Conservation (phyloP, 2,797 vertebrate genomes). For the Lepilemur septentrionalis region DNA sequence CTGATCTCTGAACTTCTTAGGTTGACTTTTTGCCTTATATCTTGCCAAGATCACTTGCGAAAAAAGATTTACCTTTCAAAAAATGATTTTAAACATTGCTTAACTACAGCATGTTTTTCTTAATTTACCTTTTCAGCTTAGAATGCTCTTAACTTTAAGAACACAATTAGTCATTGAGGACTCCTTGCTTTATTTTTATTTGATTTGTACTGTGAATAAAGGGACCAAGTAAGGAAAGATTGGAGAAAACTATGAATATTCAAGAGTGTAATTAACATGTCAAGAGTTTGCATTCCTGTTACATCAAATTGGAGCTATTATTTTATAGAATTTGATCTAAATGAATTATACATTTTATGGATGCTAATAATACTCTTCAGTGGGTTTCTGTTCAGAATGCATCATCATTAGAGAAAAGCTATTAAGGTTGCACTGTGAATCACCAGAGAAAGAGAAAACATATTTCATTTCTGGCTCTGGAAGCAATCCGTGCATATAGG, state of each 20-base stretch:
- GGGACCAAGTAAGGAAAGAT: neutral
- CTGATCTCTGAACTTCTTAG: neutral
- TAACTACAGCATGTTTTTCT: neutral
- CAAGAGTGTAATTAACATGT: neutral
- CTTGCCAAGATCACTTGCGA: neutral
- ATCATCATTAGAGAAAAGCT: conserved; percentile 25
- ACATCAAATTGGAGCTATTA: neutral
- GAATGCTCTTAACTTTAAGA: conserved; percentile 1
- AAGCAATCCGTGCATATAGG: neutral
- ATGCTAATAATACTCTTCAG: conserved; percentile 4
- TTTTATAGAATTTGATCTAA: conserved; percentile 49
- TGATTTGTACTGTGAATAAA: conserved; percentile 10
- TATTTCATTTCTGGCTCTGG: conserved; percentile 1
- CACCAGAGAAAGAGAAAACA: conserved; percentile 21
- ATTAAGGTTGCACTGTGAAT: conserved; percentile 5
- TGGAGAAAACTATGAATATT: neutral
- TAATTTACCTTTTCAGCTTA: conserved; percentile 40
- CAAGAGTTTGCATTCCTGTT: neutral
- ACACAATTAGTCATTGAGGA: neutral
- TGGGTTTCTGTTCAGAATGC: conserved; percentile 30
- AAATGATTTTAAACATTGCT: neutral
- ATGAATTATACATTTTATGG: conserved; percentile 4
- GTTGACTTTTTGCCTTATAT: neutral
- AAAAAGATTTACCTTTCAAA: conserved; percentile 18
- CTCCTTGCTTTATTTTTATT: conserved; percentile 15